Evolutionary conservation across 2,113 vertebrate species (phyloP).

Genomic region (Hylia prasina): DNA sequence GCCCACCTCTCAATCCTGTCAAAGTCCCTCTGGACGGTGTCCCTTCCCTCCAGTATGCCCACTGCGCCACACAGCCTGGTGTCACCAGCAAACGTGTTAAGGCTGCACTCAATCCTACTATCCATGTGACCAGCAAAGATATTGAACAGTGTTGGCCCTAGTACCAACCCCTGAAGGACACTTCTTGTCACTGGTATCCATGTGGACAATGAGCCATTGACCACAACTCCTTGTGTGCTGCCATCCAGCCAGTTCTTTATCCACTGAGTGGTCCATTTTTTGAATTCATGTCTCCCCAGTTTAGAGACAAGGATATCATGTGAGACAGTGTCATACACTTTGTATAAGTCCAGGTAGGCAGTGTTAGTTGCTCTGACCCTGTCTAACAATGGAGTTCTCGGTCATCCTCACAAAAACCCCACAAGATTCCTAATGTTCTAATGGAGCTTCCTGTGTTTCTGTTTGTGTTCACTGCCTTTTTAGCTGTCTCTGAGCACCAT

Average conservation of each 20-base stretch:
- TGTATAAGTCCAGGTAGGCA: not conserved
- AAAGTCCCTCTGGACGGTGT: not conserved
- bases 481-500: not conserved
- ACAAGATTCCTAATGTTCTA: not conserved
- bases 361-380: not conserved
- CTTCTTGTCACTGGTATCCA: not conserved
- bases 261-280: no score
- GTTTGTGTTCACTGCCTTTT: not conserved
- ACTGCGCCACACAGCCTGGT: not conserved
- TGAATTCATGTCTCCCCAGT: rapidly evolving
- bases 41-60: no score
- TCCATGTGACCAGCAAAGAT: not conserved
- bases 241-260: not conserved
- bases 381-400: not conserved
- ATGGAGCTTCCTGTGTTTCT: not conserved
- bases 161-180: not conserved
- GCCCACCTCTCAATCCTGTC: not conserved
- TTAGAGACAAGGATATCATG: not conserved
- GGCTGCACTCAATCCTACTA: not conserved
- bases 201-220: not conserved
- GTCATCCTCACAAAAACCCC: not conserved
- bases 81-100: not conserved
- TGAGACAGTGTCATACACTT: not conserved
- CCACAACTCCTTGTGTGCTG: not conserved
- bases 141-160: not conserved